Base-by-base conservation (phyloP, 2,888 invertebrate genomes). In the Leuctra nigra region DNA sequence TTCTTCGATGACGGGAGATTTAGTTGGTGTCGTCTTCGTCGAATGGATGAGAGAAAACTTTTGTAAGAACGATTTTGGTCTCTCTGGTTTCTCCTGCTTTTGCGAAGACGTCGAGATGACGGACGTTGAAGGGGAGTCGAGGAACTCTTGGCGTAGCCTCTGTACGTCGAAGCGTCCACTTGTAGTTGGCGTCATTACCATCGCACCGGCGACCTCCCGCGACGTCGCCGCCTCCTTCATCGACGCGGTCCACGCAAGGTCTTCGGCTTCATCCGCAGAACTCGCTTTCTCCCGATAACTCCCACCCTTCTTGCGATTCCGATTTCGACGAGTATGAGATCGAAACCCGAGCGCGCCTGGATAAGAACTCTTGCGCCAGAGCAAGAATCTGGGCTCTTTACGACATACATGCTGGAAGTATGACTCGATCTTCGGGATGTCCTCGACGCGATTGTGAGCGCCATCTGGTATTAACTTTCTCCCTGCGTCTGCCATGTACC, bases 401-500 rank as follows among this genome's bases (percentile, higher is more conserved):
- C 82, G 80, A 69, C 91, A 91, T 4, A 90, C 82, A 56, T 87
- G 84, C 68, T 91, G 89, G 70, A 91, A 92, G 69, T 90, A 86
- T 22, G 86, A 84, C 68, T 91, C 91, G 64, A 91, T 84, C 63
- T 84, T 83, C 2, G 87, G 85, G 59, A 91, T 77, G 67, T 89
- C 89, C 67, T 91, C 89, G 1, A 78, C 72, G 3, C 84, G 78
- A 70, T 86, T 86, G 67, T 81, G 80, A 2, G 80, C 78, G 18
- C 87, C 86, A 53, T 91, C 91, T n/a, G 91, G 91, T 57, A 91
- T 84, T 53, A 92, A 77, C 68, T 87, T 86, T 59, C 88, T 82
- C 44, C 91, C 91, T 25, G 91, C 90, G 65, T 91, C 91, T n/a
- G 90, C 83, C 91, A 92, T 92, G 72, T 91, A 91, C 65, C 89